Percentiles rank a stretch among this genome's conserved stretches.
These are phyloP conservation scores for Zaprionus ornatus DNA, from an alignment of 1,140 invertebrate species.

Conservation along the genomic window DNA sequence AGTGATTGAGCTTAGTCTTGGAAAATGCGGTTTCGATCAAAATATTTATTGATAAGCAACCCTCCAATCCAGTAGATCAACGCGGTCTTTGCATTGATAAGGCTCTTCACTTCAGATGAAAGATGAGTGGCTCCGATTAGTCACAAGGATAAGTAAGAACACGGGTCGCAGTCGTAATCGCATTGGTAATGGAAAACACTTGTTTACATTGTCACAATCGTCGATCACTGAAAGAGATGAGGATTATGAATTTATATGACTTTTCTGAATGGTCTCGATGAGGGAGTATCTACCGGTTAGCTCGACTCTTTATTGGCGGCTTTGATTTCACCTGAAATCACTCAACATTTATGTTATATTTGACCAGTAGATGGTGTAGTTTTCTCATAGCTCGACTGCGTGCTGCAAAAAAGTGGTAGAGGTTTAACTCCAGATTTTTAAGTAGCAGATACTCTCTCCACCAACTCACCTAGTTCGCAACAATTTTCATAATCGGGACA, in stretches of 20 bases:
- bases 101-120: not conserved
- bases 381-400: constrained; percentile 32
- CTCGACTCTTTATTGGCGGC: not conserved
- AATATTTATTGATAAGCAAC: constrained; percentile 29
- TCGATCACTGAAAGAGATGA: constrained; percentile 12
- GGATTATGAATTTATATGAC: not conserved
- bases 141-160: constrained; percentile 4
- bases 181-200: constrained; percentile 26
- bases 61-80: constrained; percentile 3
- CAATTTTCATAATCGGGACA: constrained; percentile 50
- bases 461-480: constrained; percentile 50
- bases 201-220: constrained; percentile 29
- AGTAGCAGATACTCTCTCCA: no score
- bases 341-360: constrained; percentile 38
- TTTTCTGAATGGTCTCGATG: not conserved
- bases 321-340: not conserved
- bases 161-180: constrained; percentile 17
- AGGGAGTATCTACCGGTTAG: not conserved
- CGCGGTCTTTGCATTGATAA: not conserved
- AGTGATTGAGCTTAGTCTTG: not conserved
- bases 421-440: not conserved
- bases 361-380: constrained; percentile 18
- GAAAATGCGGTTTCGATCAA: constrained; percentile 12
- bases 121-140: not conserved
- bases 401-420: not conserved